A percentile compares a stretch with the other conserved stretches of the same genome.
These are phyloP conservation scores for Anguilla japonica DNA, from an alignment of 2,113 vertebrate genomes.

Conservation along the genomic window DNA sequence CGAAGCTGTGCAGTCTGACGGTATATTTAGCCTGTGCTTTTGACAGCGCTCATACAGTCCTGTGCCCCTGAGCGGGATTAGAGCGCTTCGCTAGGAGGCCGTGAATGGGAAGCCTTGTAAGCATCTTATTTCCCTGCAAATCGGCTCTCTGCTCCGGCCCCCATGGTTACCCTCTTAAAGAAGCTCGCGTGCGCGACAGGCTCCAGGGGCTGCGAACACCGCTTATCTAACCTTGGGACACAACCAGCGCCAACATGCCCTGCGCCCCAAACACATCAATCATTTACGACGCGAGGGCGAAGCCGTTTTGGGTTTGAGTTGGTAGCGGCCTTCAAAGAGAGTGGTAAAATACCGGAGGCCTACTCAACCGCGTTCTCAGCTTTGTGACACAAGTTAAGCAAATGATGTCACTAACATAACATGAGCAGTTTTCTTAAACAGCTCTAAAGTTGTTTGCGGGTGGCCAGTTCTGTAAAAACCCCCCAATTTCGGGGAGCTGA, in stretches of 20 bases:
- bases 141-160: slow-evolving; percentile 15
- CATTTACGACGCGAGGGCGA: background rate
- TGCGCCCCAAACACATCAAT: background rate
- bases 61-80: slow-evolving; percentile 19
- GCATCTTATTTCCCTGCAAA: slow-evolving; percentile 4
- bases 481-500: background rate
- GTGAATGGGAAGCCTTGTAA: slow-evolving; percentile 33
- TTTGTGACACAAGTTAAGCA: background rate
- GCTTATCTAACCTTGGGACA: background rate
- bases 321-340: background rate
- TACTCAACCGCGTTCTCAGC: background rate
- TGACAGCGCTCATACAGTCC: background rate
- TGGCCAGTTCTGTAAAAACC: background rate
- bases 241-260: background rate
- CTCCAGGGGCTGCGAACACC: background rate
- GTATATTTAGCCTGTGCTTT: background rate
- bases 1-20: no score
- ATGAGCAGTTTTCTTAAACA: background rate
- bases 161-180: background rate
- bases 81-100: background rate
- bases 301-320: background rate
- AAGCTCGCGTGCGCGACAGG: background rate
- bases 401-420: background rate
- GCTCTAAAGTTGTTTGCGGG: background rate
- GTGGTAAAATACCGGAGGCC: background rate